These are phyloP conservation scores for Petrocephalus microphthalmus DNA, from an alignment of 2,113 vertebrate genomes.

Conservation along the genomic window DNA sequence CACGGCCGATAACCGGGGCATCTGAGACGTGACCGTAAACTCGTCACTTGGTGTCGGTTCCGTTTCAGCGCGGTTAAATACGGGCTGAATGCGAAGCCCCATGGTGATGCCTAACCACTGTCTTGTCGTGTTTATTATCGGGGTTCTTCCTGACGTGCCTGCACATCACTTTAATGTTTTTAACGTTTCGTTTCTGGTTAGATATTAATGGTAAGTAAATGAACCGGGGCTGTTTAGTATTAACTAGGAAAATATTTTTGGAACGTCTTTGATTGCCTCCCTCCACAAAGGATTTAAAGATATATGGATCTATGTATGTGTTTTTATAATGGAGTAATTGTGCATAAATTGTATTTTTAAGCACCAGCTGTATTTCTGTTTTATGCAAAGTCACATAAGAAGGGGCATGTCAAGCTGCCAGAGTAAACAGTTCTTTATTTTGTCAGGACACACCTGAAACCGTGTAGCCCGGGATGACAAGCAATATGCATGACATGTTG, in stretches of 20 bases:
- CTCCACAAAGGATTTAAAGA: background rate
- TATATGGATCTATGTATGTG: background rate
- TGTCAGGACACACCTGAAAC: conserved; percentile 1
- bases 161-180: background rate
- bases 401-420: background rate
- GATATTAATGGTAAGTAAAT: background rate
- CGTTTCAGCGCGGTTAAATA: background rate
- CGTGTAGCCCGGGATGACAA: background rate
- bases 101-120: background rate
- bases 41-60: background rate
- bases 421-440: background rate
- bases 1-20: background rate
- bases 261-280: background rate
- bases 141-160: background rate
- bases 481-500: background rate
- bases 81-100: background rate
- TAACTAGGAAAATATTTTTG: background rate
- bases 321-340: background rate
- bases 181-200: background rate
- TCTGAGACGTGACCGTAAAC: background rate
- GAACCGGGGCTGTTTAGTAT: background rate
- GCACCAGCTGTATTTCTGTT: background rate
- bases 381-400: background rate
- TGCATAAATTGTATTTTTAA: background rate
- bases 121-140: background rate